Evolutionary conservation across 2,797 vertebrate species (phyloP), one percentile per base, ranked within the genome.

Genomic region (Morus bassanus): DNA sequence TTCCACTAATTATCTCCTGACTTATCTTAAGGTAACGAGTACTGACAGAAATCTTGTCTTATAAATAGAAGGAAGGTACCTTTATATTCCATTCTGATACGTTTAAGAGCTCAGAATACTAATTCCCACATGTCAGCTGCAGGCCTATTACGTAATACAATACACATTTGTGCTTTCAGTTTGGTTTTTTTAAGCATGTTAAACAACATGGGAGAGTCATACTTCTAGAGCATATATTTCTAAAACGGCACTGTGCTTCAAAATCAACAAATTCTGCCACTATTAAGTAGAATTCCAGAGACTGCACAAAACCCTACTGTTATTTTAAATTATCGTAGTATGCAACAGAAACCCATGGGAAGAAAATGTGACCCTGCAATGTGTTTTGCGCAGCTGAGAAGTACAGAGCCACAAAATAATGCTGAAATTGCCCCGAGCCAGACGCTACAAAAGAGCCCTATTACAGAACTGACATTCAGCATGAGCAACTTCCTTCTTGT

Each of bases 91-190:
- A 87, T 94, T 97, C 96, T 98, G 96, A 96, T 95, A 97, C 63
- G 64, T 95, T 97, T 97, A 97, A 97, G 96, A 97, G 97, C 96
- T 98, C 97, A 97, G 95, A 83, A 87, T 85, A 78, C 85, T 98
- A 98, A 98, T 97, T 96, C 96, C 73, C 87, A 78, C 88, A 86
- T 31, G 96, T 93, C 95, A 97, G 70, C 83, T 81, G 76, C 82
- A 93, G 95, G 56, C 41, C 91, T 93, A 88, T 97, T 98, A 95
- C 56, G 85, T 97, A 97, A 97, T 89, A 94, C 33, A 85, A 77
- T n/a, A 60, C n/a, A 78, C 39, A 92, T 64, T 83, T 68, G 67
- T 51, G 43, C 7, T 79, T 91, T 65, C 53, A 13, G 48, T 25
- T 70, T 43, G 18, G 31, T 30, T 46, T 46, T 57, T 73, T 76